Evolutionary conservation across 2,113 vertebrate genomes (phyloP), one percentile per base, ranked within the genome.

Genomic region (Cynocephalus volans): DNA sequence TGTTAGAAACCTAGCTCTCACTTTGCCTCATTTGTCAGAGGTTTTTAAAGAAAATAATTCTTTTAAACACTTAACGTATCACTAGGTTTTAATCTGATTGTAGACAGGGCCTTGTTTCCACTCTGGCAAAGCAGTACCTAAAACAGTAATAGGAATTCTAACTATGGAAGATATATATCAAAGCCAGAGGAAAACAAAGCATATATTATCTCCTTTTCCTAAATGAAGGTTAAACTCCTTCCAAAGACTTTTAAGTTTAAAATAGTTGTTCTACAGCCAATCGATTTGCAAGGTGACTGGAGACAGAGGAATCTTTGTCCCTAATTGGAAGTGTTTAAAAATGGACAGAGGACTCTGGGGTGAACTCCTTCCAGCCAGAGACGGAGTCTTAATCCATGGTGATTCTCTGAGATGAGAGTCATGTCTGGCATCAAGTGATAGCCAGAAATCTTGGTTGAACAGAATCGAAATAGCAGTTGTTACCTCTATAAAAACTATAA

Each of bases 231-330:
- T 94, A 81, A 88, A 73, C 12, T 79, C 36, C 50, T 67, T 97
- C 64, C 65, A 70, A 96, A 91, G 72, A 65, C 50, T 83, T 85
- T 73, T 83, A 96, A 60, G 45, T 96, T 97, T 95, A 92, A 96
- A 90, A 94, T 72, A 96, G 64, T 62, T 84, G 60, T 84, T 77
- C 54, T 50, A 8, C 33, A 62, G 75, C 94, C 86, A 93, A 24
- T 17, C 5, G 1, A 73, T 76, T 82, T 73, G 45, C 45, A 95
- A 88, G 69, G 62, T 92, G 56, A 45, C 45, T 52, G 9, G 17
- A 95, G 52, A 87, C n/a, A 76, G 48, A 95, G 12, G 45, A 54
- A 82, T 93, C 67, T 85, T 83, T 52, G 6, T 50, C 70, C 60
- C 11, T 60, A n/a, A 48, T 13, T 28, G 19, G 23, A 88, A 67